Base-by-base conservation (phyloP, 2,113 vertebrate genomes). In the Conger conger region DNA sequence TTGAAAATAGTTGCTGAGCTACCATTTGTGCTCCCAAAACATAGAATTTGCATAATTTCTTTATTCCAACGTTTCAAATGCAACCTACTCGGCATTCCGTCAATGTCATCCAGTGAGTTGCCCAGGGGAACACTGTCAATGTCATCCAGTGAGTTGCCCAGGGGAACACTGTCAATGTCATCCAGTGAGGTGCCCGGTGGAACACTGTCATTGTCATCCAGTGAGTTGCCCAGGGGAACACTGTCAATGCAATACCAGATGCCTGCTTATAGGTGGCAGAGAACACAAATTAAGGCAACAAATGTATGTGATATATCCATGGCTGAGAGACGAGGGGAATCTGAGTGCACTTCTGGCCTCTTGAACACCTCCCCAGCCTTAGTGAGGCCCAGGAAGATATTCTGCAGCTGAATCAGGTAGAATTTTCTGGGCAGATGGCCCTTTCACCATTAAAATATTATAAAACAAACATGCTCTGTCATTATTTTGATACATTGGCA, bases 371-470 rank as follows among this genome's bases (percentile, higher is more conserved):
- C 94, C 54, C 86, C 94, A 3, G 87, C 88, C 91, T 94, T 96
- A 73, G 93, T 86, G 6, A 93, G 92, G 79, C 95, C 95, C 86
- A 96, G 92, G 86, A 96, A 96, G 89, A 95, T 94, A 86, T 96
- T 96, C 83, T 96, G 95, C 60, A 96, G 92, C 88, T 93, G 94
- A 90, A 96, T 96, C 68, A 96, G 91, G 90, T 94, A 96, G 83
- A 93, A 91, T 84, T n/a, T n/a, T 95, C 92, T 0, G 95, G 95
- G 87, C 96, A 96, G 79, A 96, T 92, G 86, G 95, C 94, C 95
- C 95, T n/a, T n/a, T n/a, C n/a, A n/a, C n/a, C n/a, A n/a, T n/a
- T n/a, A n/a, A n/a, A n/a, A n/a, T n/a, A n/a, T n/a, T n/a, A n/a
- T n/a, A n/a, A n/a, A n/a, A n/a, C n/a, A n/a, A n/a, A n/a, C n/a